These are phyloP conservation scores for Argyresthia goedartella DNA, from an alignment of 2,888 invertebrate genomes.

Conservation along the genomic window DNA sequence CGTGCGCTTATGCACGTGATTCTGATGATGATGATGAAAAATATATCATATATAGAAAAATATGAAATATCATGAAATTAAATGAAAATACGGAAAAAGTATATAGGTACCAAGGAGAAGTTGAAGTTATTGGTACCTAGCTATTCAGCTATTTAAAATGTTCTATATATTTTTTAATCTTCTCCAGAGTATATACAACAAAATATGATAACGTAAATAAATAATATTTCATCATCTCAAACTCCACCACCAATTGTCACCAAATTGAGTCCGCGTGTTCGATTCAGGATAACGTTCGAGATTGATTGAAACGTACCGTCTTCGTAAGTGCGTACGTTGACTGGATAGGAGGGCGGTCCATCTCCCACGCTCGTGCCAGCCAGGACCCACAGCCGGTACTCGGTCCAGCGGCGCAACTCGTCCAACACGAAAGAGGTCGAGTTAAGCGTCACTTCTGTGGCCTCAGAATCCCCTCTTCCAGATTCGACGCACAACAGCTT, in stretches of 20 bases:
- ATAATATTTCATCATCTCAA: too few relatives aligned
- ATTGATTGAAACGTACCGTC: slow-evolving; percentile 88
- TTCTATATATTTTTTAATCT: too few relatives aligned
- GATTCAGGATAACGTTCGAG: neutral
- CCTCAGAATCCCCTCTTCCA: slow-evolving; percentile 87
- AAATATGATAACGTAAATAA: neutral
- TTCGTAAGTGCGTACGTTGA: slow-evolving; percentile 95
- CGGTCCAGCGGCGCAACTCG: slow-evolving; percentile 94
- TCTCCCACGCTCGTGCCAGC: slow-evolving; percentile 97
- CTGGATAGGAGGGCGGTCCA: slow-evolving; percentile 92
- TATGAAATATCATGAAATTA: too few relatives aligned
- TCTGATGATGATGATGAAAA: too few relatives aligned
- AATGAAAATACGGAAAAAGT: too few relatives aligned
- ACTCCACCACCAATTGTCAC: neutral
- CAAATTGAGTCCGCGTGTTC: neutral
- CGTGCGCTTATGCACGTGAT: too few relatives aligned
- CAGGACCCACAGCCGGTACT: slow-evolving; percentile 96
- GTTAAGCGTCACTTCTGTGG: slow-evolving; percentile 83
- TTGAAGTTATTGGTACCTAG: too few relatives aligned
- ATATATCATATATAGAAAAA: too few relatives aligned
- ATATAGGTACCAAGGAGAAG: too few relatives aligned
- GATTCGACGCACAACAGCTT: slow-evolving; percentile 91
- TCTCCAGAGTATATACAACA: too few relatives aligned
- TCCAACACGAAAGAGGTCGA: slow-evolving; percentile 85
- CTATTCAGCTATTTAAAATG: too few relatives aligned